A percentile compares a stretch with the other conserved stretches of the same genome.
Evolutionary conservation across 2,888 invertebrate species (phyloP).

Genomic region (Myathropa florea): DNA sequence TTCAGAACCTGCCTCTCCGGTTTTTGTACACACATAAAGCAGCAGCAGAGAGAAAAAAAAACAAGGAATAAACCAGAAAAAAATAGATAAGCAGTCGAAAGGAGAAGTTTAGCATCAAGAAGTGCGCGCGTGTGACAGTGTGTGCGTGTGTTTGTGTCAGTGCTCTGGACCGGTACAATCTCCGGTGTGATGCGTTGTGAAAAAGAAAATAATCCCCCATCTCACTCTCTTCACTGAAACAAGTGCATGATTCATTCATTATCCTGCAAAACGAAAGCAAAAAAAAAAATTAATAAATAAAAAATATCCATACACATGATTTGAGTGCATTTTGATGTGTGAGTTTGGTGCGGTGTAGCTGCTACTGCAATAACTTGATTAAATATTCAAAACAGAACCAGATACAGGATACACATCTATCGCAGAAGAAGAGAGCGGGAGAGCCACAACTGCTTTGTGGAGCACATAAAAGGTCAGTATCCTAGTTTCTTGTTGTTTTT

Average conservation of each 20-base stretch:
- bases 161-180: constrained; percentile 58
- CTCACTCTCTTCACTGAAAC: constrained; percentile 42
- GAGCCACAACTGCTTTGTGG: constrained; percentile 5
- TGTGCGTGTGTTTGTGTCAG: constrained; percentile 23
- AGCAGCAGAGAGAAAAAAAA: constrained; percentile 13
- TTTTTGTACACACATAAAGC: constrained; percentile 21
- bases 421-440: background rate
- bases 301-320: constrained; percentile 6
- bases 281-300: constrained; percentile 4
- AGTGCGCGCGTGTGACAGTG: background rate
- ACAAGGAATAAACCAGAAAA: constrained; percentile 8
- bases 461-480: constrained; percentile 64
- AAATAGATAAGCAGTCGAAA: background rate
- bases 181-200: constrained; percentile 34
- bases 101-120: background rate
- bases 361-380: constrained; percentile 42
- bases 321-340: constrained; percentile 22
- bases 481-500: constrained; percentile 60
- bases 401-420: constrained; percentile 46
- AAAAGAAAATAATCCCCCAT: constrained; percentile 32
- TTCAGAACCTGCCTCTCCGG: constrained; percentile 28
- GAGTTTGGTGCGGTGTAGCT: background rate
- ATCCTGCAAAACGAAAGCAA: constrained; percentile 18
- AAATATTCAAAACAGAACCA: constrained; percentile 44
- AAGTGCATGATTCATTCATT: constrained; percentile 64